Evolutionary conservation across 2,888 invertebrate genomes (phyloP).

Genomic region (Troglohyphantes excavatus): DNA sequence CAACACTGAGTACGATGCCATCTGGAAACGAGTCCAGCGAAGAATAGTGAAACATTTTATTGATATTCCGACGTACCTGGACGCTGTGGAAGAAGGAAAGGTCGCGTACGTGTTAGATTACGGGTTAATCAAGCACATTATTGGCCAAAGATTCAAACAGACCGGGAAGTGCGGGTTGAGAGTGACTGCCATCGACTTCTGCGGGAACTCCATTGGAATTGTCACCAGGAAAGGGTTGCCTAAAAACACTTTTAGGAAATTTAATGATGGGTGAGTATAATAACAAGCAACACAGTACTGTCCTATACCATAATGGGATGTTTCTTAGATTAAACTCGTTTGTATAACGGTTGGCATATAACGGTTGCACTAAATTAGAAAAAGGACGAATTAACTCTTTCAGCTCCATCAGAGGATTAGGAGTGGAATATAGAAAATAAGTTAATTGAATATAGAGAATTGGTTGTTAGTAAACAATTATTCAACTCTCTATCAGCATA

Average conservation of each 20-base stretch:
- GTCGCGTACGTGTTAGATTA: not conserved
- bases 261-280: conserved; percentile 27
- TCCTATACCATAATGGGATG: too few relatives aligned
- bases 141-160: conserved; percentile 17
- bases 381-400: too few relatives aligned
- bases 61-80: not conserved
- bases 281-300: too few relatives aligned
- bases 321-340: too few relatives aligned
- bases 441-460: too few relatives aligned
- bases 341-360: too few relatives aligned
- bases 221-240: conserved; percentile 1
- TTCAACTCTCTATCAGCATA: too few relatives aligned
- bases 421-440: too few relatives aligned
- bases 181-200: not conserved
- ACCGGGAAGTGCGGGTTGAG: conserved; percentile 4
- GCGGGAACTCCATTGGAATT: conserved; percentile 2
- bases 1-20: not conserved
- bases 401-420: too few relatives aligned
- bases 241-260: not conserved
- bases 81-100: too few relatives aligned
- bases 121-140: not conserved
- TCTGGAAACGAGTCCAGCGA: not conserved
- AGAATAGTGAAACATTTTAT: not conserved
- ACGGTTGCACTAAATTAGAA: too few relatives aligned
- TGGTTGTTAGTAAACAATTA: too few relatives aligned